Evolutionary conservation across 1,140 invertebrate species (phyloP).

Genomic region (Lasioglossum baleicum): DNA sequence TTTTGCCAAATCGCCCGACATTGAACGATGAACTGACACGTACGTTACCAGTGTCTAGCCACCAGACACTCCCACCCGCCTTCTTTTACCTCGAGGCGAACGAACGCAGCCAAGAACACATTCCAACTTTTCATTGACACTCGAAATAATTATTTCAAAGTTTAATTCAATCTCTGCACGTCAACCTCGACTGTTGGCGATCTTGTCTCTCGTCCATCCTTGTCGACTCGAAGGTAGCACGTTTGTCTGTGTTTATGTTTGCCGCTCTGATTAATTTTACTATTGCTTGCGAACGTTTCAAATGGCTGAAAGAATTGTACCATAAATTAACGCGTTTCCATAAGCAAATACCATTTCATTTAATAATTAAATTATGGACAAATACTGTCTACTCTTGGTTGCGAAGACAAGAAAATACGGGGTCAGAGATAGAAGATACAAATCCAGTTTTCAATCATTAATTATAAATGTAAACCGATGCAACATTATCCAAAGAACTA

Average conservation of each 20-base stretch:
- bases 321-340: too few relatives aligned
- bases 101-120: not conserved
- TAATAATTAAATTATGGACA: too few relatives aligned
- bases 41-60: too few relatives aligned
- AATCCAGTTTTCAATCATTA: too few relatives aligned
- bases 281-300: not conserved
- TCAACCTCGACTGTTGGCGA: not conserved
- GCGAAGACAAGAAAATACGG: too few relatives aligned
- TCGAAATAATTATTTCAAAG: constrained; percentile 20
- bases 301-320: too few relatives aligned
- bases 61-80: not conserved
- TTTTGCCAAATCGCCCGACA: constrained; percentile 45
- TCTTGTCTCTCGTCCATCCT: constrained; percentile 15
- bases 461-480: too few relatives aligned
- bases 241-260: not conserved
- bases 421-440: too few relatives aligned
- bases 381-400: too few relatives aligned
- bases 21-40: constrained; percentile 27
- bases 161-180: constrained; percentile 11
- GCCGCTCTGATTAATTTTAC: not conserved
- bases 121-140: not conserved
- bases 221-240: not conserved
- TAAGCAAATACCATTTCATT: too few relatives aligned
- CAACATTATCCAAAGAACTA: too few relatives aligned
- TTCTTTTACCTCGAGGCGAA: not conserved